These are phyloP conservation scores for Malurus melanocephalus DNA, from an alignment of 2,113 vertebrate genomes.

Conservation along the genomic window DNA sequence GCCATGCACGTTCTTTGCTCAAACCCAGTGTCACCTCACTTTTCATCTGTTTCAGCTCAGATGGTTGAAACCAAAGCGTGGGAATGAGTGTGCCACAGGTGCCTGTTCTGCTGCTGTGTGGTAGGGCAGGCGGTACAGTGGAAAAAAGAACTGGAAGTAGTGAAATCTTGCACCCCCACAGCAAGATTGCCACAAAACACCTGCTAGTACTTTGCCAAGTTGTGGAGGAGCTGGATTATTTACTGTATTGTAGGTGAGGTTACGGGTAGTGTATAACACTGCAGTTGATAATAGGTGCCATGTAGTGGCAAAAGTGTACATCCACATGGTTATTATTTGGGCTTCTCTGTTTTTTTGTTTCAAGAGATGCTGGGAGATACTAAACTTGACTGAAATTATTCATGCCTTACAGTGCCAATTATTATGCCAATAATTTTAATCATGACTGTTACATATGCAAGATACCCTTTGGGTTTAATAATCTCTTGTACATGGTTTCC, in stretches of 20 bases:
- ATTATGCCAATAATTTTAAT: background rate
- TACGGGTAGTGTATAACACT: background rate
- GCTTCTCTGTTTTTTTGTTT: background rate
- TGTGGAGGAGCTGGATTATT: background rate
- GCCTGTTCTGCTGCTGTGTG: background rate
- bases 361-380: background rate
- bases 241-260: background rate
- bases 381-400: background rate
- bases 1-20: background rate
- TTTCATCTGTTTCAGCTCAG: background rate
- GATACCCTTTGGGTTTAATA: background rate
- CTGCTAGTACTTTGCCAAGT: background rate
- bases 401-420: background rate
- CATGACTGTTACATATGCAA: background rate
- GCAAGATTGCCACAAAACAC: background rate
- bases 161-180: background rate
- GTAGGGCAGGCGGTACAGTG: background rate
- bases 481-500: background rate
- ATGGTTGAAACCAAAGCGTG: background rate
- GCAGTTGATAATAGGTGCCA: background rate
- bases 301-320: background rate
- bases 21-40: background rate
- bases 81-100: background rate
- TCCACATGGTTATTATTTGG: background rate
- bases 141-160: background rate